Conservation (phyloP, 2,113 vertebrate species). For the Columbina picui region DNA sequence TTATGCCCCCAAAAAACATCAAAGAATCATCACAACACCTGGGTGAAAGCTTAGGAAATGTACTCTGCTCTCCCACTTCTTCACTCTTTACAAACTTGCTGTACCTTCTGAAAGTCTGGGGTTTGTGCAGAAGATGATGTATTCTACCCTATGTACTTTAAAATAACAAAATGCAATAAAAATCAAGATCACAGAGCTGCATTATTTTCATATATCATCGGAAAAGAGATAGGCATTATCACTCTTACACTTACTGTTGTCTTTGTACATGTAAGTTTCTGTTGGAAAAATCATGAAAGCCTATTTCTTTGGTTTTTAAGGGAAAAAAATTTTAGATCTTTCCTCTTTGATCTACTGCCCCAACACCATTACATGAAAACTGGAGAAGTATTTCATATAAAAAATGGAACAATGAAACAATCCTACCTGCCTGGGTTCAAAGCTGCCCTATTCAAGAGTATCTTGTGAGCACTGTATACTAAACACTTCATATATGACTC, state of each 20-base stretch:
- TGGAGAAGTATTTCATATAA: not conserved
- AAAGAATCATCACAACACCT: not conserved
- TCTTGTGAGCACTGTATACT: not conserved
- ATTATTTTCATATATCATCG: not conserved
- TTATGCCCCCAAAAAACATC: not conserved
- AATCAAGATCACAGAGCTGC: accelerated
- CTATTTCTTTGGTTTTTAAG: not conserved
- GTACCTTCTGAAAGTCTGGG: not conserved
- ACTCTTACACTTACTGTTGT: not conserved
- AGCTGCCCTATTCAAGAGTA: not conserved
- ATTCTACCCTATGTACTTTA: not conserved
- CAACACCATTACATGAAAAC: not conserved
- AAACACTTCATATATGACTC: not conserved
- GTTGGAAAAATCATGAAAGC: not conserved
- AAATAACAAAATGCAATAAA: not conserved
- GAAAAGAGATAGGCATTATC: not conserved
- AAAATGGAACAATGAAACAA: not conserved
- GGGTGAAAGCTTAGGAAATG: not conserved
- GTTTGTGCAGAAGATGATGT: not conserved
- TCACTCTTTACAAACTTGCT: not conserved
- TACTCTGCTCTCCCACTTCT: not conserved
- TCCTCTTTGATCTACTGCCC: not conserved
- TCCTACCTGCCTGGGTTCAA: not conserved
- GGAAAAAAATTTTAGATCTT: not conserved
- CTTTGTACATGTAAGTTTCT: not conserved